phyloP scores from a whole-genome alignment of 2,888 invertebrate species.

The Acrobasis repandana region DNA sequence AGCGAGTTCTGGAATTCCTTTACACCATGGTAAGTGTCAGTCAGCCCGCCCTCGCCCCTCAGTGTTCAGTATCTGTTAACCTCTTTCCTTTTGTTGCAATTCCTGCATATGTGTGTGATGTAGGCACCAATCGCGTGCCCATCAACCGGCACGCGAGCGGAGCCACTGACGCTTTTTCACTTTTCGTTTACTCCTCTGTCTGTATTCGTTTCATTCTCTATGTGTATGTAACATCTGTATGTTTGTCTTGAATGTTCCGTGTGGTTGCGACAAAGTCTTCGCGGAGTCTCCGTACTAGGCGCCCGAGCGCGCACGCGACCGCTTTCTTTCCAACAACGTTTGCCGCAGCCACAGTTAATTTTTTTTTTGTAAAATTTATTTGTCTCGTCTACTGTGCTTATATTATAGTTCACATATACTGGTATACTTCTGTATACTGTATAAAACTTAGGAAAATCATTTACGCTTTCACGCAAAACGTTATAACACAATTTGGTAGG shows the following conservation, averaged over 20 bases:
- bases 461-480: slow-evolving; percentile 83
- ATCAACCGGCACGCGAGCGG: slow-evolving; percentile 71
- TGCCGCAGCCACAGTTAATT: slow-evolving; percentile 73
- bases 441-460: slow-evolving; percentile 82
- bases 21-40: slow-evolving; percentile 98
- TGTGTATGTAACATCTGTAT: slow-evolving; percentile 84
- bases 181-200: slow-evolving; percentile 81
- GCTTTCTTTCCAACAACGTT: slow-evolving; percentile 55
- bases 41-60: slow-evolving; percentile 84
- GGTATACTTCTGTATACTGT: slow-evolving; percentile 74
- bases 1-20: slow-evolving; percentile 99
- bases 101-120: slow-evolving; percentile 82
- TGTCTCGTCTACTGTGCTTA: slow-evolving; percentile 82
- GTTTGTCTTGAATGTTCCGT: slow-evolving; percentile 81
- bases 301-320: slow-evolving; percentile 41
- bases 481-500: slow-evolving; percentile 76
- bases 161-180: slow-evolving; percentile 76
- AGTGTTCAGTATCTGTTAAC: slow-evolving; percentile 82
- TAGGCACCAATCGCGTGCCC: slow-evolving; percentile 73
- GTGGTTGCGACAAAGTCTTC: slow-evolving; percentile 72
- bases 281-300: slow-evolving; percentile 42
- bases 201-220: slow-evolving; percentile 83
- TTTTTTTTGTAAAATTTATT: slow-evolving; percentile 79
- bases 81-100: slow-evolving; percentile 81
- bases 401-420: slow-evolving; percentile 76